Percentiles rank a stretch among this genome's conserved stretches.
Evolutionary conservation across 1,140 invertebrate species (phyloP).

Genomic region (Leucophenga varia): DNA sequence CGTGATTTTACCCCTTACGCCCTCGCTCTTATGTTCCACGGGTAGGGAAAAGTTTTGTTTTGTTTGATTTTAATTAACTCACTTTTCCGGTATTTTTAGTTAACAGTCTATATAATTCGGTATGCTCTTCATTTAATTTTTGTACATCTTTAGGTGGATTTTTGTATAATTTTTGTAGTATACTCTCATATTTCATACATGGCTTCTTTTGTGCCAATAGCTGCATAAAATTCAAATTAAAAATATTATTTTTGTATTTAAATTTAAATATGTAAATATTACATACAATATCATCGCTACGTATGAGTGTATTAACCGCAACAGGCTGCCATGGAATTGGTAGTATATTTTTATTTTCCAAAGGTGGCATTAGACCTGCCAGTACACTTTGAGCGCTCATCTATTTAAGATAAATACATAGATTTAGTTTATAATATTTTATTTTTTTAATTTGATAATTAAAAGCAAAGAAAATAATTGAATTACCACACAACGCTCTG

Average conservation of each 20-base stretch:
- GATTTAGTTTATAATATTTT: conserved; percentile 3
- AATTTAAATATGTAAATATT: neutral
- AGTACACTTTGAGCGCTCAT: conserved; percentile 83
- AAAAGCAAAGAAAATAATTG: neutral
- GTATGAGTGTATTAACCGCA: conserved; percentile 75
- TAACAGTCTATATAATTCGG: conserved; percentile 66
- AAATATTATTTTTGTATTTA: neutral
- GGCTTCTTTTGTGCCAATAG: conserved; percentile 64
- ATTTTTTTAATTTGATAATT: no score
- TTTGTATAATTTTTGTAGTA: conserved; percentile 60
- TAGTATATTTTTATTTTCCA: conserved; percentile 70
- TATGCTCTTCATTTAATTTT: conserved; percentile 61
- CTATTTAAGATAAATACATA: conserved; percentile 38
- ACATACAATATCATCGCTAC: conserved; percentile 69
- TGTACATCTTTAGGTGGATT: conserved; percentile 57
- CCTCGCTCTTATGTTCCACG: neutral
- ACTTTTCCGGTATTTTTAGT: conserved; percentile 65
- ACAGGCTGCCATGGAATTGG: conserved; percentile 83
- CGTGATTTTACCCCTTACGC: neutral
- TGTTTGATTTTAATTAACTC: neutral
- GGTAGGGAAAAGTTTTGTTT: neutral
- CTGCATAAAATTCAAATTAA: conserved; percentile 44
- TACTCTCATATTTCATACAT: conserved; percentile 65
- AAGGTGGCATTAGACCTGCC: conserved; percentile 80
- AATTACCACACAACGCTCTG: conserved; percentile 70